Evolutionary conservation across 2,888 invertebrate genomes (phyloP).

Genomic region (Clostera curtula): DNA sequence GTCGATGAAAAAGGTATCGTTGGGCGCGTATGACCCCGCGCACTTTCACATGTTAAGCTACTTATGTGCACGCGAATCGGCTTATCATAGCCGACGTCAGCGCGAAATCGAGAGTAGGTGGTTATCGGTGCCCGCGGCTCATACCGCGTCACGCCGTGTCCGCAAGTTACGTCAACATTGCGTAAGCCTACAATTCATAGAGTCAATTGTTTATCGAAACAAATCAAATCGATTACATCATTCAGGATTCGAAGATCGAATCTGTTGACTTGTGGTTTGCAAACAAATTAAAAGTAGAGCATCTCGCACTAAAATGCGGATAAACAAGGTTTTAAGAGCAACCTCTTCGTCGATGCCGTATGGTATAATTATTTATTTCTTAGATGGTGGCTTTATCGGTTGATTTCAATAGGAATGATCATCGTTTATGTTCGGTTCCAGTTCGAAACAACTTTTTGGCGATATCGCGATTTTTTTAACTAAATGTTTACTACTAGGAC

Average conservation of each 20-base stretch:
- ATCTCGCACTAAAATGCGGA: too few relatives aligned
- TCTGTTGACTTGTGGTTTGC: constrained; percentile 1
- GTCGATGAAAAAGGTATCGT: too few relatives aligned
- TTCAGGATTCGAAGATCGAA: constrained; percentile 8
- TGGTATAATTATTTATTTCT: too few relatives aligned
- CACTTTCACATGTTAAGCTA: constrained; percentile 17
- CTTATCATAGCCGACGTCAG: constrained; percentile 49
- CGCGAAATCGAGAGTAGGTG: constrained; percentile 52
- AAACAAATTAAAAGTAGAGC: constrained; percentile 6
- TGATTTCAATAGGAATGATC: too few relatives aligned
- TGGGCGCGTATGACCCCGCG: constrained; percentile 6
- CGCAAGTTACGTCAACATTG: constrained; percentile 37
- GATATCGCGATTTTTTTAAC: too few relatives aligned
- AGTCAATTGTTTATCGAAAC: constrained; percentile 31
- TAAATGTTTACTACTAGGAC: too few relatives aligned
- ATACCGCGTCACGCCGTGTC: constrained; percentile 22
- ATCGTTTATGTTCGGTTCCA: too few relatives aligned
- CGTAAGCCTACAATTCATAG: constrained; percentile 30
- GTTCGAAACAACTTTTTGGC: too few relatives aligned
- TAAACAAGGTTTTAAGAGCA: too few relatives aligned
- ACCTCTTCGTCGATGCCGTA: too few relatives aligned
- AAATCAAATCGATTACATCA: constrained; percentile 18
- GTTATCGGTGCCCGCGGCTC: constrained; percentile 37
- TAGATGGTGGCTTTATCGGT: too few relatives aligned
- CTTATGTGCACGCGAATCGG: constrained; percentile 27